Conservation (phyloP, 2,888 invertebrate species). For the Ormia ochracea region DNA sequence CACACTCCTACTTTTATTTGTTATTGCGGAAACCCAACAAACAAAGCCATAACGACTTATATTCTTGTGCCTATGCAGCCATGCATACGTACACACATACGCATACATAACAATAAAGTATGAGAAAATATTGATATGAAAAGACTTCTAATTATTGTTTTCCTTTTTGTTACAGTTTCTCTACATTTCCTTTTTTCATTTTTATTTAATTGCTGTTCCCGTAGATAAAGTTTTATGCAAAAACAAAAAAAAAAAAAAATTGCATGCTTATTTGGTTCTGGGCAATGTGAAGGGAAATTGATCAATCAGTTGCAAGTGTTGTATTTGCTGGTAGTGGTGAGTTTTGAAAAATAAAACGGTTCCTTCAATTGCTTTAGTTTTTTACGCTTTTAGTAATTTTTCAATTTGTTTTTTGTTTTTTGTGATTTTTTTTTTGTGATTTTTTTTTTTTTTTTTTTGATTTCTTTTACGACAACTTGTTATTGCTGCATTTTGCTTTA, state of each 20-base stretch:
- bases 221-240: no score
- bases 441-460: neutral
- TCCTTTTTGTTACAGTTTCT: neutral
- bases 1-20: neutral
- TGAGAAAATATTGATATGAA: neutral
- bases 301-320: constrained; percentile 16
- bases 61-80: no score
- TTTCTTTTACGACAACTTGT: constrained; percentile 58
- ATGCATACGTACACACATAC: no score
- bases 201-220: no score
- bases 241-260: no score
- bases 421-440: no score
- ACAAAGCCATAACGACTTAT: neutral
- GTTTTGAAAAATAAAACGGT: constrained; percentile 25
- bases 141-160: neutral
- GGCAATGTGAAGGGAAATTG: constrained; percentile 19
- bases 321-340: neutral
- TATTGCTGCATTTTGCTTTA: constrained; percentile 28
- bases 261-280: no score
- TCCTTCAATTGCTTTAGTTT: constrained; percentile 43
- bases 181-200: no score
- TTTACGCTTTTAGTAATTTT: constrained; percentile 36
- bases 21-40: constrained; percentile 15
- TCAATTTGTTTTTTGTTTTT: constrained; percentile 39
- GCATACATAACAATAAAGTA: neutral